These are phyloP conservation scores for Enoplosus armatus DNA, from an alignment of 2,797 vertebrate genomes.

Conservation along the genomic window DNA sequence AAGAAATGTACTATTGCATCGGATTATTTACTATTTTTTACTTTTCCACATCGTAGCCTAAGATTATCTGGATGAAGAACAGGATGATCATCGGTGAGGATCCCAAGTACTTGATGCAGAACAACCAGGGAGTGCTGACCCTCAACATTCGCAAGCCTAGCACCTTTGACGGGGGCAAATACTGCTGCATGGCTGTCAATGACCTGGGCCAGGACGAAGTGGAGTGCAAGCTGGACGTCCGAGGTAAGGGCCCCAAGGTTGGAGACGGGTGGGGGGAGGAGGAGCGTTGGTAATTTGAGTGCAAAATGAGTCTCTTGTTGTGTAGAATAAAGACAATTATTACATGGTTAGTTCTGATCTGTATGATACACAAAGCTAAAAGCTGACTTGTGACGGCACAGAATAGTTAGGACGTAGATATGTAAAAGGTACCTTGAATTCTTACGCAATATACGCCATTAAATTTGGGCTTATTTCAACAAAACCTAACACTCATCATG, in stretches of 20 bases:
- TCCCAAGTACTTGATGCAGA: conserved; percentile 94
- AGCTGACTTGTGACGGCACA: background rate
- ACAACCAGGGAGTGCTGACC: conserved; percentile 95
- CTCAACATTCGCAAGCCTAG: conserved; percentile 95
- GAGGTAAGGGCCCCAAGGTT: conserved; percentile 81
- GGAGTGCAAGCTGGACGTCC: conserved; percentile 91
- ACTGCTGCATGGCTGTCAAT: conserved; percentile 92
- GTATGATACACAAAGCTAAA: background rate
- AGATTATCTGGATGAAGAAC: conserved; percentile 97
- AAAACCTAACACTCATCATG: conserved; percentile 25
- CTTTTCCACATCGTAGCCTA: conserved; percentile 84
- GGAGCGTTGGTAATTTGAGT: background rate
- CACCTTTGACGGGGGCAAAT: conserved; percentile 91
- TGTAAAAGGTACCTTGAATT: background rate
- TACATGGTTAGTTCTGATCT: background rate
- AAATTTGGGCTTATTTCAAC: background rate
- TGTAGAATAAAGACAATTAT: background rate
- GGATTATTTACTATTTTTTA: background rate
- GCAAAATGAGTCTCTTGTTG: background rate
- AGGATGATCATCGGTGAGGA: conserved; percentile 91
- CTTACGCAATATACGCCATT: background rate
- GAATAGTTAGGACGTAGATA: background rate
- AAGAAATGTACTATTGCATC: background rate
- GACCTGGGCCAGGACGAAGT: conserved; percentile 91
- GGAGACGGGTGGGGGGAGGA: background rate